These are phyloP conservation scores for Scarus forsteni DNA, from an alignment of 2,797 vertebrate genomes.

Conservation along the genomic window DNA sequence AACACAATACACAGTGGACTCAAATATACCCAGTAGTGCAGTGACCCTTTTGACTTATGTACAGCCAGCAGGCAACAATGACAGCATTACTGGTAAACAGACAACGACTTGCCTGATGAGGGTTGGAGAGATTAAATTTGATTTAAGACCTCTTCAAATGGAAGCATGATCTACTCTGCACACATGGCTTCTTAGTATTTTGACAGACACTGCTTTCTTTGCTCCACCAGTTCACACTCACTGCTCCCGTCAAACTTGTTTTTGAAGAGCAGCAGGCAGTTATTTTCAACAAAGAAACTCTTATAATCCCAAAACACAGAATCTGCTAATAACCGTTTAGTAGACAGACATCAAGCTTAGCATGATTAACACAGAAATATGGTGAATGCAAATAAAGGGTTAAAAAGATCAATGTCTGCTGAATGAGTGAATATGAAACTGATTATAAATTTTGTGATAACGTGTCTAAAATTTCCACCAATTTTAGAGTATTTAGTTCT, in stretches of 20 bases:
- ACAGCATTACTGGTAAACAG: conserved; percentile 3
- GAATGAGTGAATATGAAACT: neutral
- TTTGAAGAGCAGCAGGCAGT: neutral
- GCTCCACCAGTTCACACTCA: neutral
- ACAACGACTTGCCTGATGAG: neutral
- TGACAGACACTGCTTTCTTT: neutral
- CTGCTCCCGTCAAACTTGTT: neutral
- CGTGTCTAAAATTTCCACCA: too few relatives aligned
- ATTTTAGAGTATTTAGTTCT: too few relatives aligned
- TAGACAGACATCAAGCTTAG: neutral
- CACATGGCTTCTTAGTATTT: neutral
- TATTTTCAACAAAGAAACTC: neutral
- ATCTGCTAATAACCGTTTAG: neutral
- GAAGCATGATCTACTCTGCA: neutral
- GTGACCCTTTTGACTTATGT: conserved; percentile 9
- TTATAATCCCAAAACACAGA: neutral
- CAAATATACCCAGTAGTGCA: conserved; percentile 14
- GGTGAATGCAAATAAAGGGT: neutral
- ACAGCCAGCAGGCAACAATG: neutral
- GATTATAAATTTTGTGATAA: too few relatives aligned
- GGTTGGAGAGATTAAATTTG: neutral
- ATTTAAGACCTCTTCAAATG: too few relatives aligned
- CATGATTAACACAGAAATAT: too few relatives aligned
- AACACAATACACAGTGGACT: neutral
- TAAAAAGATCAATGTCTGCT: neutral